These are phyloP conservation scores for Natator depressus DNA, from an alignment of 2,113 vertebrate genomes.

Conservation along the genomic window DNA sequence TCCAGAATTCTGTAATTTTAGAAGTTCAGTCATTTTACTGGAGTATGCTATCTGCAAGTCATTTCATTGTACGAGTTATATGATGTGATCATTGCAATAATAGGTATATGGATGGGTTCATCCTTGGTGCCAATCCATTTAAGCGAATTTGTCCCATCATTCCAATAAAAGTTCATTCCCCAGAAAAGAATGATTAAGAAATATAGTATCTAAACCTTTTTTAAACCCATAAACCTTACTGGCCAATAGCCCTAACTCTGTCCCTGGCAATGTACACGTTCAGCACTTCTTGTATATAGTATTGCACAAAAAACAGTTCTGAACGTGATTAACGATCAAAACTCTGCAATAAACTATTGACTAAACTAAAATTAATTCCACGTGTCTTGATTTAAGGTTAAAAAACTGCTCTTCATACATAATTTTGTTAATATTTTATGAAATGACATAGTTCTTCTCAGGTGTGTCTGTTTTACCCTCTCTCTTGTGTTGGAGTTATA, in stretches of 20 bases:
- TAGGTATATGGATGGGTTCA: neutral
- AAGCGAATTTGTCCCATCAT: neutral
- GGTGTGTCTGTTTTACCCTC: neutral
- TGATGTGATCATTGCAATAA: neutral
- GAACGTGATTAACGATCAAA: neutral
- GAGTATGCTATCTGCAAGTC: neutral
- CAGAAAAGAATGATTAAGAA: neutral
- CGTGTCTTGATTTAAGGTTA: neutral
- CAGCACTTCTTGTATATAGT: neutral
- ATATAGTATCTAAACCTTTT: neutral
- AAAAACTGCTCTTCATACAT: neutral
- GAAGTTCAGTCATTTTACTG: neutral
- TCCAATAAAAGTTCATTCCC: neutral
- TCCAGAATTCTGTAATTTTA: neutral
- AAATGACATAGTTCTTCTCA: constrained; percentile 1
- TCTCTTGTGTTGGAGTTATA: neutral
- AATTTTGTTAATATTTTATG: neutral
- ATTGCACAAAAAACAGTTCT: neutral
- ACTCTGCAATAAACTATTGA: neutral
- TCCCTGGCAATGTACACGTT: neutral
- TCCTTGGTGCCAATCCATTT: neutral
- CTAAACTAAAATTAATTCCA: neutral
- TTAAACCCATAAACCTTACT: neutral
- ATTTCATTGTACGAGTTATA: neutral
- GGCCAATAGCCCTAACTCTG: neutral